Base-by-base conservation (phyloP, 2,888 invertebrate species). In the Aporophyla nigra region DNA sequence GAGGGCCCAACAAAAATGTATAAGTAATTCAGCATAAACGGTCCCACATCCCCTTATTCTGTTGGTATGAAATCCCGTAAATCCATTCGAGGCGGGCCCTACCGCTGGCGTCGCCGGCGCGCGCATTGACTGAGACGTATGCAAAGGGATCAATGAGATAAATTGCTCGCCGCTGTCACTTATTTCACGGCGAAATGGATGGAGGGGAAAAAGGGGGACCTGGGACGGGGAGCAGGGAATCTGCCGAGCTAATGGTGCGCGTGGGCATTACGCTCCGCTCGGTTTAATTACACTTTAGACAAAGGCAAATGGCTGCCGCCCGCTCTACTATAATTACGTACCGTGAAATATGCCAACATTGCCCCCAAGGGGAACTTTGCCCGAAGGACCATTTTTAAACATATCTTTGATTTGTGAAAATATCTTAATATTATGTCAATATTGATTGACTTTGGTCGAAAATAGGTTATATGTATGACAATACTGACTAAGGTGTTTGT, bases 61-160 rank as follows among this genome's bases (percentile, higher is more conserved):
- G 90, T 91, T 92, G 86, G 86, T 89, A 88, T 86, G 86, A 91
- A 91, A 92, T 92, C 92, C 90, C 89, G 91, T 92, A 93, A 94
- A 94, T 94, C 95, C 92, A 88, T 92, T 91, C 88, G 86, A 89
- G 76, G 89, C 89, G 87, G 87, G 89, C 87, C 74, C 74, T 84
- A 80, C 82, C 77, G 76, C 65, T 75, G 74, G 83, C 83, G 84
- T 87, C 87, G 87, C 87, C 87, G 89, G 88, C 90, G 91, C 90
- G 90, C 91, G 92, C 93, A 93, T 89, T 94, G 94, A 95, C 95
- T 94, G 94, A 95, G 94, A 95, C 92, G 93, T 95, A 95, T 95
- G 95, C 94, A 94, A 93, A 94, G 93, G 95, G 95, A 95, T 95
- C 95, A 95, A 95, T 95, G 93, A 94, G 95, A 96, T 94, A 94